A percentile compares a stretch with the other conserved stretches of the same genome.
Evolutionary conservation across 2,888 invertebrate genomes (phyloP).

Genomic region (Orthosia incerta): DNA sequence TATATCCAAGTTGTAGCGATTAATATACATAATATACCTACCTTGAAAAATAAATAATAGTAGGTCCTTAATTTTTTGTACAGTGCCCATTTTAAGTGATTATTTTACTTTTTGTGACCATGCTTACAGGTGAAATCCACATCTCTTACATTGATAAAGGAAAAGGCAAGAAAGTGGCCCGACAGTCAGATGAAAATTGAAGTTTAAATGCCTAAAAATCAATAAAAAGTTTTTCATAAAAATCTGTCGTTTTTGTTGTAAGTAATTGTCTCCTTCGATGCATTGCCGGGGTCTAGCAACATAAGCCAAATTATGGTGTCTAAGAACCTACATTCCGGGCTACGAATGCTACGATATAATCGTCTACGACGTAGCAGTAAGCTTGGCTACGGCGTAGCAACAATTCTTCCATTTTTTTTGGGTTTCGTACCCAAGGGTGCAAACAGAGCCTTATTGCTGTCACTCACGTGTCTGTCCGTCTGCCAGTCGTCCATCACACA

Average conservation of each 20-base stretch:
- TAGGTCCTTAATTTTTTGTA: too few relatives aligned
- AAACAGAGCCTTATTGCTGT: too few relatives aligned
- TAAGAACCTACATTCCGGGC: too few relatives aligned
- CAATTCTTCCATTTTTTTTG: neutral
- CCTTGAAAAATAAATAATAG: too few relatives aligned
- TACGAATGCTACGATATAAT: neutral
- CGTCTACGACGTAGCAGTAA: neutral
- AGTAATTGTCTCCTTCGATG: neutral
- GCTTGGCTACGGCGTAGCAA: neutral
- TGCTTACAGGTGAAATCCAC: conserved; percentile 27
- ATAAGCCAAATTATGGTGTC: neutral
- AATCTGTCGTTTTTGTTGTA: neutral
- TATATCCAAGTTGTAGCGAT: too few relatives aligned
- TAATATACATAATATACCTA: too few relatives aligned
- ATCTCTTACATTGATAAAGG: conserved; percentile 4
- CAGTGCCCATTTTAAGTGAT: neutral
- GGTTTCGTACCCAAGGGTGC: too few relatives aligned
- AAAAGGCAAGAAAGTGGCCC: conserved; percentile 7
- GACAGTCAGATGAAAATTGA: neutral
- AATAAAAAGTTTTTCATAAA: conserved; percentile 7
- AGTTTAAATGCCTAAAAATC: neutral
- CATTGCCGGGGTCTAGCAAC: neutral
- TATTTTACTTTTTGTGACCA: neutral
- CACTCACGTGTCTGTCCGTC: too few relatives aligned
- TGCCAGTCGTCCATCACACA: too few relatives aligned